These are phyloP conservation scores for Procambarus clarkii DNA, from an alignment of 1,140 invertebrate species.

Conservation along the genomic window DNA sequence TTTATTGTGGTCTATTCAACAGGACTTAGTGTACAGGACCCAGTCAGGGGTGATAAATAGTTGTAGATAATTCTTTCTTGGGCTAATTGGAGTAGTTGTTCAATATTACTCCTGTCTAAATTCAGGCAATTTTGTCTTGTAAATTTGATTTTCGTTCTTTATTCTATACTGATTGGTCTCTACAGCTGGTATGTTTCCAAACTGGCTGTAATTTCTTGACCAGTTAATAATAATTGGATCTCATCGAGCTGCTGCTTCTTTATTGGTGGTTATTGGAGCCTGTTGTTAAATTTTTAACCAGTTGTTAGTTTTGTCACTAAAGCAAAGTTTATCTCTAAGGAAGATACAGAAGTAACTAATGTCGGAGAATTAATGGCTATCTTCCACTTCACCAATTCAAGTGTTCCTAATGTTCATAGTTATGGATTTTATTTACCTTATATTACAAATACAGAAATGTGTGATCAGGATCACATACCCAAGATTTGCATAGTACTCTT, in stretches of 20 bases:
- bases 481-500: not conserved
- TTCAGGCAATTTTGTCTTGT: not conserved
- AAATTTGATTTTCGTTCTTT: not conserved
- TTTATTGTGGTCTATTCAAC: not conserved
- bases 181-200: not conserved
- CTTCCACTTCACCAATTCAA: not conserved
- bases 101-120: not conserved
- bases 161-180: not conserved
- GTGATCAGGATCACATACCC: not conserved
- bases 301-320: not conserved
- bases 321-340: not conserved
- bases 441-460: not conserved
- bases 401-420: not conserved
- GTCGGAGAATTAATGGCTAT: not conserved
- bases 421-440: not conserved
- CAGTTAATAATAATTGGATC: not conserved
- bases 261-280: not conserved
- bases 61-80: not conserved
- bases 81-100: not conserved
- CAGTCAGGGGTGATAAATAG: not conserved
- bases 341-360: not conserved
- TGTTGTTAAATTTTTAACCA: slow-evolving; percentile 6
- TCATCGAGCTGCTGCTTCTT: not conserved
- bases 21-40: not conserved
- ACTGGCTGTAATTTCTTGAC: not conserved